A percentile compares a stretch with the other conserved stretches of the same genome.
Conservation (phyloP, 2,888 invertebrate species). For the Catotricha subobsoleta region DNA sequence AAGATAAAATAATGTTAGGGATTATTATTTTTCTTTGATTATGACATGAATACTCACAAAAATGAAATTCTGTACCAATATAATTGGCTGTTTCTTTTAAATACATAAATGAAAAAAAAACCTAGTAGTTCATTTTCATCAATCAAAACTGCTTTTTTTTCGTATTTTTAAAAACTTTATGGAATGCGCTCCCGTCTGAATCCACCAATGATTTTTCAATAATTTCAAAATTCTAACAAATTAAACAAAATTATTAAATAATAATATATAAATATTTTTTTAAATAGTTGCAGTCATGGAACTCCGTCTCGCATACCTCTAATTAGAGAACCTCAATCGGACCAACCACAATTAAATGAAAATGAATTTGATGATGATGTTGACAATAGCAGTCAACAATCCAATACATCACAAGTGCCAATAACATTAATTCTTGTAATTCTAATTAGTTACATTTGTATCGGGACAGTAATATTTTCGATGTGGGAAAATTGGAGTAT, state of each 20-base stretch:
- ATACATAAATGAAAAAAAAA: too few relatives aligned
- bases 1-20: too few relatives aligned
- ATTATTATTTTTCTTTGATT: too few relatives aligned
- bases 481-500: conserved; percentile 68
- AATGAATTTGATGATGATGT: conserved; percentile 10
- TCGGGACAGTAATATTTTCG: conserved; percentile 60
- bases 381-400: conserved; percentile 11
- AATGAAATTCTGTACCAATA: too few relatives aligned
- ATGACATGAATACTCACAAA: too few relatives aligned
- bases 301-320: conserved; percentile 62
- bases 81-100: too few relatives aligned
- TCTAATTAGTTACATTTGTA: conserved; percentile 51
- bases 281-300: conserved; percentile 37
- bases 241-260: neutral
- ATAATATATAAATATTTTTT: conserved; percentile 7
- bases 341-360: neutral
- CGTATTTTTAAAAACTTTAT: too few relatives aligned
- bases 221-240: too few relatives aligned
- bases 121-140: too few relatives aligned
- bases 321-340: conserved; percentile 24
- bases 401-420: conserved; percentile 33
- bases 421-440: conserved; percentile 45
- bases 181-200: too few relatives aligned
- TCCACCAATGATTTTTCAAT: too few relatives aligned
- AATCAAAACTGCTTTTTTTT: too few relatives aligned